Conservation (phyloP, 2,888 invertebrate species). For the Drosophila cognata region DNA sequence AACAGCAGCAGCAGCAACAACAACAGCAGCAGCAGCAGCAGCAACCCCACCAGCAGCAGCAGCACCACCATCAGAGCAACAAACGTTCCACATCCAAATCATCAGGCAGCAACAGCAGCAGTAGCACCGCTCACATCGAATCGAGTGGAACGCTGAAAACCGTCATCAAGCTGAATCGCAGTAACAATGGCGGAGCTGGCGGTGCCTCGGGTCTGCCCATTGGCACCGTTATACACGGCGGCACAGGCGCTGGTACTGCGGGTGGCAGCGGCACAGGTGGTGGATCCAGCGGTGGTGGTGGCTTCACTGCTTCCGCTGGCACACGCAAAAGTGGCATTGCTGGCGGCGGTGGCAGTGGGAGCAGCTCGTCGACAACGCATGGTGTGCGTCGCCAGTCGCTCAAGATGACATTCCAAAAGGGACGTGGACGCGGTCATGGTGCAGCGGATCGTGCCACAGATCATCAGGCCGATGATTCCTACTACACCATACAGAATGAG, state of each 20-base stretch:
- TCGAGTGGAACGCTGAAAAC: slow-evolving; percentile 94
- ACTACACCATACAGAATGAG: slow-evolving; percentile 91
- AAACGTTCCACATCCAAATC: slow-evolving; percentile 71
- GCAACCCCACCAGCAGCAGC: slow-evolving; percentile 55
- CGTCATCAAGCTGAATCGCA: slow-evolving; percentile 91
- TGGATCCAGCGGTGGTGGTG: neutral
- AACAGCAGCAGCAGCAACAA: slow-evolving; percentile 53
- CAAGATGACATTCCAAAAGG: slow-evolving; percentile 92
- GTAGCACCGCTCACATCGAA: slow-evolving; percentile 81
- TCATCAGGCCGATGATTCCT: slow-evolving; percentile 85
- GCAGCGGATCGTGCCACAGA: slow-evolving; percentile 83
- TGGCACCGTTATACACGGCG: slow-evolving; percentile 67
- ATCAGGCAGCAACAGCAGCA: slow-evolving; percentile 39
- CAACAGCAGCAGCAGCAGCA: slow-evolving; percentile 40
- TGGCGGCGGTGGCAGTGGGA: slow-evolving; percentile 36
- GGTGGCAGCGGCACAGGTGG: neutral
- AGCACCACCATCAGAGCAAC: slow-evolving; percentile 53
- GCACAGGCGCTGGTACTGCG: neutral
- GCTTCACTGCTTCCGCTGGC: neutral
- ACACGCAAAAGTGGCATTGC: slow-evolving; percentile 17
- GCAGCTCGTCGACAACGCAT: slow-evolving; percentile 46
- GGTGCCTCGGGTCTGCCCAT: slow-evolving; percentile 56
- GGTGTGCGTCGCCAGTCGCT: slow-evolving; percentile 87
- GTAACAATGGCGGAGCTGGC: slow-evolving; percentile 63
- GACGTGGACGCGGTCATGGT: slow-evolving; percentile 86